These are phyloP conservation scores for Acropora tenuis DNA, from an alignment of 64 coral and sea anemone species.

Conservation along the genomic window DNA sequence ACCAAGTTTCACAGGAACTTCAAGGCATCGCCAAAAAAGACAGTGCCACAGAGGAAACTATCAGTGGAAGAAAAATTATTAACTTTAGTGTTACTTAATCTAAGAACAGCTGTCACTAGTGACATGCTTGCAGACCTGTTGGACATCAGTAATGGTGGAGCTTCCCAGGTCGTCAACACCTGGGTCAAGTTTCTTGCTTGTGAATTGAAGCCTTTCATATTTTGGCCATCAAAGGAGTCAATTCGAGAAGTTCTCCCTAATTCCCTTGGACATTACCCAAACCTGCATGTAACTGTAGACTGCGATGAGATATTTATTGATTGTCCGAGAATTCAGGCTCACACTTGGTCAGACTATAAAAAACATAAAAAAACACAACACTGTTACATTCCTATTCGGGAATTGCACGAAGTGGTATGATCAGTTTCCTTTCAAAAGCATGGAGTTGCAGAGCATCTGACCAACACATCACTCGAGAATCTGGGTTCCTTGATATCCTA, in stretches of 20 bases:
- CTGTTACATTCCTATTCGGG: constrained; percentile 53
- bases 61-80: constrained; percentile 65
- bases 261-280: constrained; percentile 36
- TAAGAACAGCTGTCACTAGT: constrained; percentile 44
- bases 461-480: constrained; percentile 58
- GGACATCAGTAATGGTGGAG: constrained; percentile 44
- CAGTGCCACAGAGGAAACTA: constrained; percentile 56
- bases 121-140: constrained; percentile 57
- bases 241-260: constrained; percentile 42
- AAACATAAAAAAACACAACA: constrained; percentile 39
- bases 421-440: constrained; percentile 70
- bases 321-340: constrained; percentile 33
- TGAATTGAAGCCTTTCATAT: constrained; percentile 53
- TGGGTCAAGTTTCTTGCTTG: constrained; percentile 52
- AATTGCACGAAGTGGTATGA: constrained; percentile 62
- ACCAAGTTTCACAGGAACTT: constrained; percentile 28
- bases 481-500: constrained; percentile 40
- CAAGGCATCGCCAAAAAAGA: constrained; percentile 40
- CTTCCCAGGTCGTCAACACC: constrained; percentile 60
- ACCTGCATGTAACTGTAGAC: constrained; percentile 39
- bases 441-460: constrained; percentile 65
- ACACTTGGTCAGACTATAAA: constrained; percentile 66
- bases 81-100: constrained; percentile 44
- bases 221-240: constrained; percentile 55
- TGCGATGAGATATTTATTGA: constrained; percentile 47